Base-by-base conservation (phyloP, 2,888 invertebrate genomes). In the Malthinus flaveolus region DNA sequence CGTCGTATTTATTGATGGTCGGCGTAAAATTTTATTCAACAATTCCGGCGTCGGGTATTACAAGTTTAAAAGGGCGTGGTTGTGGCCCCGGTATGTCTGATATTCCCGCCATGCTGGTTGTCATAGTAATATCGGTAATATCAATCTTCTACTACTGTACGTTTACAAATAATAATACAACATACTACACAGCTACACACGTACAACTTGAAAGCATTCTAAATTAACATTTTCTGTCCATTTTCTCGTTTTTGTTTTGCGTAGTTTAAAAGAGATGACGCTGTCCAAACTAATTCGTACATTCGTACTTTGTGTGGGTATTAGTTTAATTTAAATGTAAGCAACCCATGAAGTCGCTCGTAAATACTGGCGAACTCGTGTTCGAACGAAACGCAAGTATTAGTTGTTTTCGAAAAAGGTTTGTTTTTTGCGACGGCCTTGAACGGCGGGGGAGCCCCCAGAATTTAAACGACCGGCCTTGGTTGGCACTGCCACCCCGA, bases 401-500 rank as follows among this genome's bases (percentile, higher is more conserved):
- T n/a, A n/a, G n/a, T n/a, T n/a, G n/a, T n/a, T n/a, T n/a, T 23
- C 23, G 23, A 5, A 5, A 23, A 23, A 5, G 5, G 23, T 23
- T 23, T 23, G 5, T 23, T 23, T 23, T 23, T 2, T 23, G 53
- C 62, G 59, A 49, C 56, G 68, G 62, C 69, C 67, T 68, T 69
- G 67, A 63, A 67, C 64, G 59, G 55, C 61, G 61, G 59, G 54
- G 58, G n/a, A 35, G 63, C 63, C 63, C 66, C 66, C 61, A 54
- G 64, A 57, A 61, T 61, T 60, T 60, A 62, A 61, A 61, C 56
- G 60, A 62, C 62, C 67, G 67, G 63, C 70, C 70, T 69, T 70
- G 71, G 70, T 65, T 69, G 68, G 66, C 23, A 23, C 68, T n/a
- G n/a, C n/a, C 67, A 66, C 68, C 71, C 67, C 66, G 65, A 65